These are phyloP conservation scores for Lontra canadensis DNA, from an alignment of 2,113 vertebrate species.

Conservation along the genomic window DNA sequence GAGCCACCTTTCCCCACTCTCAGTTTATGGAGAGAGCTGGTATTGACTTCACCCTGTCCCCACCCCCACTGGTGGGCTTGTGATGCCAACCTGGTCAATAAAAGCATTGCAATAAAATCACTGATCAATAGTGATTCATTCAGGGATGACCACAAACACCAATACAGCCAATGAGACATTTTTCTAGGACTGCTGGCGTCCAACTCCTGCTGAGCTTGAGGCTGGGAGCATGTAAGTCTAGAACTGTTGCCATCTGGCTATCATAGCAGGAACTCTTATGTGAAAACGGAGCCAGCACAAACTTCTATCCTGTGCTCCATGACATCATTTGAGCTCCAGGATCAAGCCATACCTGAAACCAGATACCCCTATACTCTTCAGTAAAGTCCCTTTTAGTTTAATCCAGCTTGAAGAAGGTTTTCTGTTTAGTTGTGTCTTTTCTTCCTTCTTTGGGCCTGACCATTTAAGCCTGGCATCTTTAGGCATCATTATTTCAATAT, in stretches of 20 bases:
- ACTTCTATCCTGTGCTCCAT: neutral
- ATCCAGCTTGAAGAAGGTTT: neutral
- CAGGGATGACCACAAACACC: neutral
- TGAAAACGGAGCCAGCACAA: neutral
- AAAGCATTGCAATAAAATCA: neutral
- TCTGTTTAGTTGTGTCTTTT: neutral
- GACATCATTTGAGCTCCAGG: neutral
- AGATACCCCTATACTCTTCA: neutral
- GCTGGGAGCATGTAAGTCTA: neutral
- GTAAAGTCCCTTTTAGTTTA: neutral
- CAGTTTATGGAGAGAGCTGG: neutral
- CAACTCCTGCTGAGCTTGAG: neutral
- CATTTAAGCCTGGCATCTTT: neutral
- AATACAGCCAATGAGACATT: neutral
- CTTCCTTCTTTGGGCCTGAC: neutral
- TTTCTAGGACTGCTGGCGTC: neutral
- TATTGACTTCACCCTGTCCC: neutral
- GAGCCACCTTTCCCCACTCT: neutral
- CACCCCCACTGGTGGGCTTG: too few species aligned
- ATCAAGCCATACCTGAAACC: conserved; percentile 25
- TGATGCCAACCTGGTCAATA: neutral
- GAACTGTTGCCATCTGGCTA: neutral
- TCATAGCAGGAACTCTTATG: neutral
- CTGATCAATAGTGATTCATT: neutral
- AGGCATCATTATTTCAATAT: neutral